Evolutionary conservation across 2,113 vertebrate genomes (phyloP).

Genomic region (Heliornis fulica): DNA sequence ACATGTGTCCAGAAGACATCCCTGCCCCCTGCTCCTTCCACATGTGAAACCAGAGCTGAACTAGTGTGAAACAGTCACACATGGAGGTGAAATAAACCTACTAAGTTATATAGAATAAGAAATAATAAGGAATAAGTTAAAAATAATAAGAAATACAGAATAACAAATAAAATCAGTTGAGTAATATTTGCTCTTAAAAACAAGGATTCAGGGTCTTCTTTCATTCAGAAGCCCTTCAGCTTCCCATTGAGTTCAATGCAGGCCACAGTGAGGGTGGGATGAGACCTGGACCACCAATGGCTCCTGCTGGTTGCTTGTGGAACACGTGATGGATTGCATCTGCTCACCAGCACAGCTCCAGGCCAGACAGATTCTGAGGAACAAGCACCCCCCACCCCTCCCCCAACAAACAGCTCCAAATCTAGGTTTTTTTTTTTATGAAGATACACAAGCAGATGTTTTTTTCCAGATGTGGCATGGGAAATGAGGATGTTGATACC

Average conservation of each 20-base stretch:
- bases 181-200: background rate
- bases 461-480: background rate
- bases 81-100: background rate
- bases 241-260: accelerated
- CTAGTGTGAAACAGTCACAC: accelerated
- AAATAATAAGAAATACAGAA: background rate
- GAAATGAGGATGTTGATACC: background rate
- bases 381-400: no score
- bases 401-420: background rate
- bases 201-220: background rate
- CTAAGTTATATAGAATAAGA: background rate
- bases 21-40: background rate
- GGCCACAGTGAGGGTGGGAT: background rate
- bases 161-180: background rate
- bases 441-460: background rate
- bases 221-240: background rate
- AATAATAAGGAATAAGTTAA: background rate
- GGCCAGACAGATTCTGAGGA: background rate
- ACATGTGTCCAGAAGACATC: accelerated
- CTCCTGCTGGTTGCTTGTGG: background rate
- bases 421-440: background rate
- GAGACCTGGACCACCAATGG: background rate
- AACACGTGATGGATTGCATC: background rate
- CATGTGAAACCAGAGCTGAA: background rate
- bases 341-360: background rate